phyloP scores from a whole-genome alignment of 2,113 vertebrate species.

The Amblyornis subalaris region DNA sequence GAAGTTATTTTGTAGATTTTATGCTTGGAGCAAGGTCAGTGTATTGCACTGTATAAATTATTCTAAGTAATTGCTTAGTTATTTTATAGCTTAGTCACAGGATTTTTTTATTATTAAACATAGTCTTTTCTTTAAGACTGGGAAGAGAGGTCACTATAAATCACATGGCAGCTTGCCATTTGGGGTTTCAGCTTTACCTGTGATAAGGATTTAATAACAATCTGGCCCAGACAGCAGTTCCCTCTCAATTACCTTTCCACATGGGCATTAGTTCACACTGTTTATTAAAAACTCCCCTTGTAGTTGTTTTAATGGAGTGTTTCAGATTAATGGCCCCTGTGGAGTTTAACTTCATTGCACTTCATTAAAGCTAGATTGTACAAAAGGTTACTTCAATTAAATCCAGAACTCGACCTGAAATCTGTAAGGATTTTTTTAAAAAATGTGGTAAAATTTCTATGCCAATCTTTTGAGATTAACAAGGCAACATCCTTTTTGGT shows the following conservation, averaged over 20 bases:
- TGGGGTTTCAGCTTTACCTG: slow-evolving; percentile 75
- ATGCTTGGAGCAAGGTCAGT: slow-evolving; percentile 79
- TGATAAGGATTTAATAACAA: slow-evolving; percentile 82
- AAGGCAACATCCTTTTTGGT: slow-evolving; percentile 58
- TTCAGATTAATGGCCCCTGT: slow-evolving; percentile 81
- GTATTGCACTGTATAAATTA: slow-evolving; percentile 83
- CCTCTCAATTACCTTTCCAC: slow-evolving; percentile 83
- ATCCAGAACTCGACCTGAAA: slow-evolving; percentile 75
- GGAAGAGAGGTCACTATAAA: slow-evolving; percentile 75
- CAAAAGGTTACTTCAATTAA: slow-evolving; percentile 86
- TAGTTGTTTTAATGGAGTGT: slow-evolving; percentile 82
- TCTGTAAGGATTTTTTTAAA: slow-evolving; percentile 72
- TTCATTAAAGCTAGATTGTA: slow-evolving; percentile 81
- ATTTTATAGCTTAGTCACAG: slow-evolving; percentile 79
- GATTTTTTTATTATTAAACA: slow-evolving; percentile 78
- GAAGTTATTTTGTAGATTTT: slow-evolving; percentile 82
- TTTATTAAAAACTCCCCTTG: slow-evolving; percentile 84
- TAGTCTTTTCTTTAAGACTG: slow-evolving; percentile 73
- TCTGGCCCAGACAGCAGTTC: slow-evolving; percentile 72
- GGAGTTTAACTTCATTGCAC: slow-evolving; percentile 83
- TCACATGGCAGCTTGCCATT: slow-evolving; percentile 72
- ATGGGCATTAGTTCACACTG: slow-evolving; percentile 83
- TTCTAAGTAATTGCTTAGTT: slow-evolving; percentile 82
- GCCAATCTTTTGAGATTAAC: slow-evolving; percentile 74
- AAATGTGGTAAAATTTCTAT: slow-evolving; percentile 74